A percentile compares a stretch with the other conserved stretches of the same genome.
These are phyloP conservation scores for Carlito syrichta DNA, from an alignment of 2,113 vertebrate species.

Conservation along the genomic window DNA sequence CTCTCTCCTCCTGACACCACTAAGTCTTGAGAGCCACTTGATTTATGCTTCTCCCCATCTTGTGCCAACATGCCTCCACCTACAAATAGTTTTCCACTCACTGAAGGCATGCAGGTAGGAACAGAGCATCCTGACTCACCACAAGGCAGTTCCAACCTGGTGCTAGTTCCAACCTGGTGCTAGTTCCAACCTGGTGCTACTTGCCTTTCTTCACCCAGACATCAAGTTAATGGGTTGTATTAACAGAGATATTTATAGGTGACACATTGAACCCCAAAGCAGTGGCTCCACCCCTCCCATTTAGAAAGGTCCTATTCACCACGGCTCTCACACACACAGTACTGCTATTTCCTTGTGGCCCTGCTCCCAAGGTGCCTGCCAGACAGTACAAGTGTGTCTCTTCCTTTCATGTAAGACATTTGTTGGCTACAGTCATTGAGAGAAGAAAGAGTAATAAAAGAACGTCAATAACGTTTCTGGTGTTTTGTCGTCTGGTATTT, in stretches of 20 bases:
- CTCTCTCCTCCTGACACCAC: slow-evolving; percentile 8
- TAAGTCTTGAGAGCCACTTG: not conserved
- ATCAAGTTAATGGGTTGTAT: slow-evolving; percentile 15
- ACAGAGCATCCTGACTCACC: slow-evolving; percentile 55
- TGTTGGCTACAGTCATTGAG: not conserved
- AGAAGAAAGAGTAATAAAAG: not conserved
- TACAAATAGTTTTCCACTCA: not conserved
- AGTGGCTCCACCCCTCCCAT: not conserved
- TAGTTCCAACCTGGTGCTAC: not conserved
- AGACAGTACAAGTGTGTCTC: not conserved
- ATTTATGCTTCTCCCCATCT: not conserved
- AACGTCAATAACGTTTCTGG: not conserved
- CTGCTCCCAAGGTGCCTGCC: not conserved
- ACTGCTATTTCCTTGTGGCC: not conserved
- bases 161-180: no score
- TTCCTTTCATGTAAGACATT: not conserved
- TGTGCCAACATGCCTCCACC: slow-evolving; percentile 25
- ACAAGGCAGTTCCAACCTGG: not conserved
- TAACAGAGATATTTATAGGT: slow-evolving; percentile 38
- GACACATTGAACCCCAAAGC: not conserved
- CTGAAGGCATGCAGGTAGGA: not conserved
- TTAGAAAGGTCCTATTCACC: not conserved
- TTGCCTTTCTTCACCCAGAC: slow-evolving; percentile 18
- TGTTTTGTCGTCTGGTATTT: not conserved
- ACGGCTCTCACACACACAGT: rapidly evolving